Evolutionary conservation across 2,888 invertebrate genomes (phyloP), one percentile per base, ranked within the genome.

Genomic region (Ypsolopha sequella): DNA sequence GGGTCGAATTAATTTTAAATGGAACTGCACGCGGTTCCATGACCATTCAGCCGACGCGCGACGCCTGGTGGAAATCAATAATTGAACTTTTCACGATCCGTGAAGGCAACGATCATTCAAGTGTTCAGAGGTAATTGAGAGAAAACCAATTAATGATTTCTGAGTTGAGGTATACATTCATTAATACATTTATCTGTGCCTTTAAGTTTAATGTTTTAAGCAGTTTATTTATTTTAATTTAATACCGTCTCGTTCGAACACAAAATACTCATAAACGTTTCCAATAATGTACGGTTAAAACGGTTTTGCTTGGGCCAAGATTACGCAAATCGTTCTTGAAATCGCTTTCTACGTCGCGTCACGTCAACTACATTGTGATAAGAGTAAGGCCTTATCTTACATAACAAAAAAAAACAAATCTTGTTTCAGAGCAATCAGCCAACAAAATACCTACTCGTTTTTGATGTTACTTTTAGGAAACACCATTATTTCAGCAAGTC

Each of bases 321-420:
- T 80, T 80, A 68, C 76, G 73, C 70, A 77, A 77, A 73, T 65
- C 60, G 73, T 73, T 78, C 75, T 76, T 78, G 75, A 76, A 76
- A 75, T 76, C 73, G 76, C 76, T 80, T 77, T 79, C 77, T 75
- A 78, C 77, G 67, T 63, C 66, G 69, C 75, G 75, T 73, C 75
- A 76, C 72, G 68, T 72, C 43, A 43, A 13, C 68, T 62, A 56
- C 58, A 56, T 53, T 54, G 65, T 72, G 76, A 75, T 76, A 77
- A 74, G 24, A 24, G 72, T 68, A 57, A 43, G 59, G 63, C 71
- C 70, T 76, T 74, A 74, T 66, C 74, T 78, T 80, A 77, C 76
- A 75, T 77, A 80, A 76, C 14, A 41, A 41, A 41, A 41, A 11
- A 41, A 41, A 11, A 1, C n/a, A 2, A 38, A 38, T 38, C 9